Evolutionary conservation across 2,797 vertebrate species (phyloP), one percentile per base, ranked within the genome.

Genomic region (Ctenochaetus hawaiiensis): DNA sequence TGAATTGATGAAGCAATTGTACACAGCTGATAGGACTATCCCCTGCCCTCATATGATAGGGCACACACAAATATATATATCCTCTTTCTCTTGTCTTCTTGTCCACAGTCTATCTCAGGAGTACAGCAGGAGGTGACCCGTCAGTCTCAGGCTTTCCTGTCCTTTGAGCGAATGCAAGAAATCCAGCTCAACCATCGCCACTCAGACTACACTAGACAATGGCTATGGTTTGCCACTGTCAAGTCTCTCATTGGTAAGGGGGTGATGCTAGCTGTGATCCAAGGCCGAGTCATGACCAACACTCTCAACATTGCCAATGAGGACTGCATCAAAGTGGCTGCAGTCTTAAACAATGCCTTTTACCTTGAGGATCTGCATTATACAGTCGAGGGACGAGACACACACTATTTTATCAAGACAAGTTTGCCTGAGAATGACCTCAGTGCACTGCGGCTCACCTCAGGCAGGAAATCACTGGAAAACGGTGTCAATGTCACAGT

Each of bases 321-420:
- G 91, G 98, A 99, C 95, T 99, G 98, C 95, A 99, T 99, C 89
- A 99, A 99, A 94, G 97, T 99, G 90, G 98, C 98, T 0, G 97
- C 97, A 0, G 97, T 99, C 77, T 92, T 99, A 23, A 99, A 99
- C 91, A 98, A 97, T 0, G 98, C 98, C 80, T 98, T 98, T 89
- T 99, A 99, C 94, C 95, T 99, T 72, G 98, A 99, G 79, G 96
- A 98, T 87, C 93, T 99, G 54, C 98, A 99, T 91, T 99, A 97
- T 90, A 99, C 98, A 0, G 93, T 99, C 16, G 97, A 99, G 90
- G 97, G 98, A 39, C 96, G 96, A 13, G 98, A 99, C 94, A 99
- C 97, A 0, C 98, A 99, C 93, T 98, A 98, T 91, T 99, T 99
- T 93, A 98, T 99, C 91, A 99, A 99, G 91, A 97, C 97, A 83